Percentiles rank a stretch among this genome's conserved stretches.
Conservation (phyloP, 1,140 invertebrate genomes). For the Dermatophagoides farinae region DNA sequence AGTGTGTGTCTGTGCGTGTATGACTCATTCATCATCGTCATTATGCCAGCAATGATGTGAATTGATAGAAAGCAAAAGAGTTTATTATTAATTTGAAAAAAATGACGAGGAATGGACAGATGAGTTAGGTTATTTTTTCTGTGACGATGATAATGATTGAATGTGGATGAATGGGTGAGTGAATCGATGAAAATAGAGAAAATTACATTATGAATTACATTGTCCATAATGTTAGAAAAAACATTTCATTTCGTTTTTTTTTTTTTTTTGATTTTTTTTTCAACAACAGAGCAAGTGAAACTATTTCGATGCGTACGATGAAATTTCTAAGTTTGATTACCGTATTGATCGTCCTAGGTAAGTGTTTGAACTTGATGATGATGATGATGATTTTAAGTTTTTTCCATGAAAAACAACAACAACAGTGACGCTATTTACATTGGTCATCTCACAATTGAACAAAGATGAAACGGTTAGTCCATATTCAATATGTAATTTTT, state of each 20-base stretch:
- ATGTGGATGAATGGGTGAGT: no score
- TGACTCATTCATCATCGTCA: no score
- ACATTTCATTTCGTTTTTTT: not conserved
- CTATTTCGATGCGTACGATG: slow-evolving; percentile 1
- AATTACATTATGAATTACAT: not conserved
- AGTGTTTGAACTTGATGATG: not conserved
- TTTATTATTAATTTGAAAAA: no score
- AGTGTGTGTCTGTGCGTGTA: no score
- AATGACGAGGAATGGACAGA: no score
- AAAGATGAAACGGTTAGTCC: slow-evolving; percentile 9
- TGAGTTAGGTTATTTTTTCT: no score
- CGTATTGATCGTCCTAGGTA: not conserved
- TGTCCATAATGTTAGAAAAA: not conserved
- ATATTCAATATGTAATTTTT: no score
- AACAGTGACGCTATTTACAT: not conserved
- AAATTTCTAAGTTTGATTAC: slow-evolving; percentile 4
- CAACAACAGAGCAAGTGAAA: not conserved
- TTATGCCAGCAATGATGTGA: no score
- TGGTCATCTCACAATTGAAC: slow-evolving; percentile 4
- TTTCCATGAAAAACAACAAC: no score
- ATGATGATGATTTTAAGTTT: not conserved
- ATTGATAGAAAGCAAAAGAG: no score
- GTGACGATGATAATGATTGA: not conserved
- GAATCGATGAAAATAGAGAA: no score
- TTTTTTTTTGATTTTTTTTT: not conserved